Base-by-base conservation (phyloP, 92 coral and sea anemone species). In the Zoanthus sansibaricus region DNA sequence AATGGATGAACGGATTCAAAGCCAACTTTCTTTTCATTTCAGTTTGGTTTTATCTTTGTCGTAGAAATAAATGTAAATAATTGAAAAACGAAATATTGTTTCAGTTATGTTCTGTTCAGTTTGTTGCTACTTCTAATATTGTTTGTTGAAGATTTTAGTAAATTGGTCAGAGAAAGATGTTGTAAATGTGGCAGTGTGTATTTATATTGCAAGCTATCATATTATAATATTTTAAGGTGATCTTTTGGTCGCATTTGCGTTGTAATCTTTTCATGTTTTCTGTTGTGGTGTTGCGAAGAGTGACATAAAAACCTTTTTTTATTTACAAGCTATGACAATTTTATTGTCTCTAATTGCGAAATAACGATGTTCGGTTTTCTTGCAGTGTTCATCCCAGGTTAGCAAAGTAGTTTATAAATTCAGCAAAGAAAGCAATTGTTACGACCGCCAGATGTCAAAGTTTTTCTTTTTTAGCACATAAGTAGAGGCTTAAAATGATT, bases 341-440 rank as follows among this genome's bases (percentile, higher is more conserved):
- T 80, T 46, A 13, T 80, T 67, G 56, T 46, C 58, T 7, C 44
- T 5, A 75, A 80, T 80, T 80, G 73, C 56, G 66, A 42, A 67
- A 48, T 44, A 45, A 45, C 49, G 46, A 68, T 30, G n/a, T 8
- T 58, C 20, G 25, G 46, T 52, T 42, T 46, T 37, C 42, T 20
- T 64, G 45, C 74, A 55, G 58, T 25, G 58, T 6, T 45, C 13
- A 46, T 80, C 12, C 30, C 9, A 5, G 44, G 25, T 58, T 20
- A 14, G 59, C 13, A 2, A 45, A 59, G 51, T 42, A 33, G 25
- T 30, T 37, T 56, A 56, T 3, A 54, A 25, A 61, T 42, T 11
- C 11, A 62, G 83, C 46, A 20, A 17, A n/a, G 33, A 30, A 75
- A 7, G 0, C 55, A 72, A 9, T 6, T 14, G 52, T 1, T 46